Evolutionary conservation across 2,888 invertebrate species (phyloP), one percentile per base, ranked within the genome.

Genomic region (Cheilosia vernalis): DNA sequence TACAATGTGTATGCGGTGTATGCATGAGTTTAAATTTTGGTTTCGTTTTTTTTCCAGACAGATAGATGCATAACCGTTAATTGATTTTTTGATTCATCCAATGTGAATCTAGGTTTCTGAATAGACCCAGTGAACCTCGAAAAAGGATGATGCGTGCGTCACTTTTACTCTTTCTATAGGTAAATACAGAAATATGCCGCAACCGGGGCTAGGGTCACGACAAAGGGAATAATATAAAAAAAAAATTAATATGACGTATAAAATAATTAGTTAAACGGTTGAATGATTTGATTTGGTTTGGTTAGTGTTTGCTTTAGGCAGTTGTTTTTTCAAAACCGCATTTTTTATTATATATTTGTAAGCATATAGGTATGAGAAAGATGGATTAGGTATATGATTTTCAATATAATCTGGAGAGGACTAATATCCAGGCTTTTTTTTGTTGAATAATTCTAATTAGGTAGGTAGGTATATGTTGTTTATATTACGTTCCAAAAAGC

Each of bases 71-170:
- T 33, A 70, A 67, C 70, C 55, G 73, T 83, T 83, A 83, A 78
- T 78, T 79, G 78, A 73, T 83, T 79, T 79, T 74, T 73, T 79
- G 51, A 83, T 78, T 78, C 67, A 67, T 33, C 21, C 55, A 70
- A 55, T 42, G 24, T 21, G n/a, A 13, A 15, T 13, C 51, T 24
- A 5, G 13, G 21, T 6, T 15, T 27, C 30, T 67, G 49, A 74
- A 69, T n/a, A 55, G 27, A 67, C 1, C 27, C 72, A 66, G 10
- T 69, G 37, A 30, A 69, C 51, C 69, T 21, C 4, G 63, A 74
- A 67, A 47, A 63, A 51, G 55, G 73, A 40, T 79, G 73, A 40
- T 79, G 51, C 72, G 56, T 66, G 19, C 61, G 40, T 61, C 72
- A 60, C 66, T 67, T 58, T 40, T 53, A 60, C 56, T 83, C 44